A percentile compares a stretch with the other conserved stretches of the same genome.
These are phyloP conservation scores for Aphrophora alni DNA, from an alignment of 2,888 invertebrate species.

Conservation along the genomic window DNA sequence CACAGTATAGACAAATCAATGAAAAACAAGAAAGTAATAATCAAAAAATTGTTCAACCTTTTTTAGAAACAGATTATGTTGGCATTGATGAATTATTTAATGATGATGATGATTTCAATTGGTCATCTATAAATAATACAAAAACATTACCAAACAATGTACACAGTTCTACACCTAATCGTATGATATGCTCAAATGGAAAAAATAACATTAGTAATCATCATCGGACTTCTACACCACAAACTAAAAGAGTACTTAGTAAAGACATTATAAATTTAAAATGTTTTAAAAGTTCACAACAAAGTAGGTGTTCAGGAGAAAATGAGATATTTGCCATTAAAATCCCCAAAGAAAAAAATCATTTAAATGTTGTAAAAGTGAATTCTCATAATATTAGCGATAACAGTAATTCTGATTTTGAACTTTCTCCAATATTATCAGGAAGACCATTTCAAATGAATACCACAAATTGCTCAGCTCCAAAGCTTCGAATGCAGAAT, in stretches of 20 bases:
- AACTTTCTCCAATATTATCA: not conserved
- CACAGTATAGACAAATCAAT: not conserved
- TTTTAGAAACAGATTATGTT: not conserved
- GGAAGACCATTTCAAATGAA: not conserved
- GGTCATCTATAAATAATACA: not conserved
- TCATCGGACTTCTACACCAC: not conserved
- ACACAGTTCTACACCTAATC: not conserved
- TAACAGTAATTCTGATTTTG: not conserved
- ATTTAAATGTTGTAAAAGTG: not conserved
- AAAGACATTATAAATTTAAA: not conserved
- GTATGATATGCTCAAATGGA: not conserved
- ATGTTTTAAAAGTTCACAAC: not conserved
- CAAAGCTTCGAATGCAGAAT: not conserved
- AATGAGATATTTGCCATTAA: not conserved
- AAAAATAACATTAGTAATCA: not conserved
- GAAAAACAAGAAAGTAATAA: not conserved
- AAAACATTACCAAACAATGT: not conserved
- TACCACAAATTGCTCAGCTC: not conserved
- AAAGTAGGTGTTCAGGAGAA: not conserved
- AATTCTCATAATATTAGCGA: not conserved
- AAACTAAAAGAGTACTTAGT: not conserved
- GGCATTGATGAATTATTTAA: slow-evolving; percentile 22
- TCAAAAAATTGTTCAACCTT: not conserved
- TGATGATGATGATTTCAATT: slow-evolving; percentile 9
- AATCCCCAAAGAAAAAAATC: not conserved